Conservation (phyloP, 2,888 invertebrate genomes). For the Orgyia antiqua region DNA sequence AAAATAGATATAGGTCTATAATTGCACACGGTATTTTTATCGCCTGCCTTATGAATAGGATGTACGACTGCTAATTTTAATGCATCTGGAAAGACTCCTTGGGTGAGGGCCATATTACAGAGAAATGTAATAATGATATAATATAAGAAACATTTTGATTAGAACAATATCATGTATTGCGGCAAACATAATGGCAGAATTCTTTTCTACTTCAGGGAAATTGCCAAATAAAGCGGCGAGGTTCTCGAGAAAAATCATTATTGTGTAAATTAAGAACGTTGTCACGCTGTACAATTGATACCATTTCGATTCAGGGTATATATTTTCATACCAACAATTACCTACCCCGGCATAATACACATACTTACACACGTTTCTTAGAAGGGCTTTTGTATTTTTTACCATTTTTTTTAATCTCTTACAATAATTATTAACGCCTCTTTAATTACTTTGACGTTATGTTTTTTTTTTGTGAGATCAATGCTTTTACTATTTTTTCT, state of each 20-base stretch:
- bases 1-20: too few species aligned
- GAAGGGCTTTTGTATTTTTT: constrained; percentile 41
- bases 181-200: constrained; percentile 63
- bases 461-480: too few species aligned
- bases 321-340: constrained; percentile 55
- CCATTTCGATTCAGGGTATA: constrained; percentile 36
- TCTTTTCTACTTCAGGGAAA: constrained; percentile 61
- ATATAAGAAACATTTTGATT: constrained; percentile 53
- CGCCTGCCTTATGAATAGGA: too few species aligned
- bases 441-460: too few species aligned
- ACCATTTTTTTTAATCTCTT: constrained; percentile 41
- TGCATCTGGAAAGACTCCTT: too few species aligned
- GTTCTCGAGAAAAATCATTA: constrained; percentile 61
- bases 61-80: too few species aligned
- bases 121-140: too few species aligned
- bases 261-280: constrained; percentile 50
- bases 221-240: constrained; percentile 53
- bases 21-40: too few species aligned
- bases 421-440: too few species aligned
- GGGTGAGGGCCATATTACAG: too few species aligned
- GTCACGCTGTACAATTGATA: constrained; percentile 46
- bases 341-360: constrained; percentile 58
- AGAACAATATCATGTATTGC: constrained; percentile 63
- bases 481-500: too few species aligned
- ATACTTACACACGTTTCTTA: constrained; percentile 49